Evolutionary conservation across 64 coral and sea anemone species (phyloP).

Genomic region (Acropora tenuis): DNA sequence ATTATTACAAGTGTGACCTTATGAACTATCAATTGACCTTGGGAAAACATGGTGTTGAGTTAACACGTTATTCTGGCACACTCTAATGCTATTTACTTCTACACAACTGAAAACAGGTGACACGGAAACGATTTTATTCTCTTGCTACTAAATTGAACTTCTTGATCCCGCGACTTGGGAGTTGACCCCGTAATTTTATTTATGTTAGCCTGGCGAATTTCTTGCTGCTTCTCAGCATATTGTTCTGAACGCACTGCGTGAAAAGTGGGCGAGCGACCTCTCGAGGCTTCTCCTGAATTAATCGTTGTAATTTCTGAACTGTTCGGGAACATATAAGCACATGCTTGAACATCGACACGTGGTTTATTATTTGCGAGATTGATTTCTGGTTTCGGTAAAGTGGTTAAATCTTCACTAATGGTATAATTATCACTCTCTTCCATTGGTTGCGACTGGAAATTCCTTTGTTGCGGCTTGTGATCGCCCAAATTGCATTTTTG

Average conservation of each 20-base stretch:
- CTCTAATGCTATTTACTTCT: not conserved
- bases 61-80: not conserved
- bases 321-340: not conserved
- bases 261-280: not conserved
- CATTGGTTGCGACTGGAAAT: not conserved
- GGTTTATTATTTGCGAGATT: not conserved
- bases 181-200: not conserved
- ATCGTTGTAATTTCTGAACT: not conserved
- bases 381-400: not conserved
- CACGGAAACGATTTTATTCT: not conserved
- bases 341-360: not conserved
- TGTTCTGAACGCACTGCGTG: not conserved
- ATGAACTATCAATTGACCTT: not conserved
- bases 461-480: not conserved
- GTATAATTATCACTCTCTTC: not conserved
- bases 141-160: not conserved
- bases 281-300: not conserved
- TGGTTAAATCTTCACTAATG: not conserved
- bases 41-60: not conserved
- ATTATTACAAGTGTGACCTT: not conserved
- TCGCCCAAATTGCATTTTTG: not conserved
- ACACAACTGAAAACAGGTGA: not conserved
- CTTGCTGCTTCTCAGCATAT: not conserved
- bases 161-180: not conserved
- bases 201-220: not conserved